These are phyloP conservation scores for Glyptemys insculpta DNA, from an alignment of 2,797 vertebrate species.

Conservation along the genomic window DNA sequence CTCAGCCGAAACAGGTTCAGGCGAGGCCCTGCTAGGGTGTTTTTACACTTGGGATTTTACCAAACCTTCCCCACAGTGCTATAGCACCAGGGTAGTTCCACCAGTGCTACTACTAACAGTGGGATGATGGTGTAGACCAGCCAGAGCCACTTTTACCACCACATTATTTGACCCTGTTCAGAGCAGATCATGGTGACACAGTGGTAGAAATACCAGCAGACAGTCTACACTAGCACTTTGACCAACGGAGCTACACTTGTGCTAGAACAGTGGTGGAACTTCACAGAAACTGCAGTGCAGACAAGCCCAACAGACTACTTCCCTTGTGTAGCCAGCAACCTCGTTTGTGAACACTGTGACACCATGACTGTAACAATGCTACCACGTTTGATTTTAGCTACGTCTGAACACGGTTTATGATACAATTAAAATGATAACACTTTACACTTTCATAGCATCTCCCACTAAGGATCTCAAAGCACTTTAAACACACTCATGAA, in stretches of 20 bases:
- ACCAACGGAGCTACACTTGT: neutral
- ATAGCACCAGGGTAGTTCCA: too few species aligned
- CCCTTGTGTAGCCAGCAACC: neutral
- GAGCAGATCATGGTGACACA: neutral
- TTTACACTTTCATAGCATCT: too few species aligned
- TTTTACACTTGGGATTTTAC: neutral
- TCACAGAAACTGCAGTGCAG: neutral
- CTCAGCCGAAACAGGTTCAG: neutral
- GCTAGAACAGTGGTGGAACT: neutral
- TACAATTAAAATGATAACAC: neutral
- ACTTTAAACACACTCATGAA: neutral
- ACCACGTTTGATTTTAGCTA: neutral
- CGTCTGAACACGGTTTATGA: neutral
- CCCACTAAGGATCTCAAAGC: too few species aligned
- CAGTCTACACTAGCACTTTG: neutral
- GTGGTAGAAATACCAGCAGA: neutral
- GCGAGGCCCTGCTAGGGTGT: neutral
- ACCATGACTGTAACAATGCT: neutral
- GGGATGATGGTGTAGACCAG: too few species aligned
- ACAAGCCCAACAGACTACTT: neutral
- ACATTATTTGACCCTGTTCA: neutral
- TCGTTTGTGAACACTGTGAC: neutral
- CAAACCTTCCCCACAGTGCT: too few species aligned
- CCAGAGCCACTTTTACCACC: neutral
- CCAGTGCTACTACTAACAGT: too few species aligned